Percentiles rank a stretch among this genome's conserved stretches.
Evolutionary conservation across 2,113 vertebrate species (phyloP).

Genomic region (Acanthisitta chloris): DNA sequence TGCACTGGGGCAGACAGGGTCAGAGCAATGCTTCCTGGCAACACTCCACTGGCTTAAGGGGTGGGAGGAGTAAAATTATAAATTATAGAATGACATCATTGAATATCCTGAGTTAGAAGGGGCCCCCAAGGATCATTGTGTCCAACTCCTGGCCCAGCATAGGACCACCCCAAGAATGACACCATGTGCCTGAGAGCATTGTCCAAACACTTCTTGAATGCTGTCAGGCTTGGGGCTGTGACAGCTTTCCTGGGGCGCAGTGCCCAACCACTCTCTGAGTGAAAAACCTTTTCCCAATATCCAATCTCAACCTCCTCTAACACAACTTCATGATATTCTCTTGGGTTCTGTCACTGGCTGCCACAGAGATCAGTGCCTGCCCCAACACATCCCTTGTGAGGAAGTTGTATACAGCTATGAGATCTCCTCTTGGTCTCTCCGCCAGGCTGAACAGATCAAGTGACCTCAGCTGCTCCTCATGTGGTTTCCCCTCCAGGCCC

Average conservation of each 20-base stretch:
- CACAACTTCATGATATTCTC: background rate
- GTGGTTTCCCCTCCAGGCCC: background rate
- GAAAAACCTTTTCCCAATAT: background rate
- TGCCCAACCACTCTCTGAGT: background rate
- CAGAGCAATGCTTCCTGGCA: rapidly evolving
- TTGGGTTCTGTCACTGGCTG: rapidly evolving
- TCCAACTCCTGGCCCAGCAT: background rate
- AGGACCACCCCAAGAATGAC: no score
- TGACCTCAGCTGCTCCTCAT: rapidly evolving
- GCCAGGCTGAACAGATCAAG: background rate
- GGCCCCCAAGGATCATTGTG: rapidly evolving
- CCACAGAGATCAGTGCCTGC: background rate
- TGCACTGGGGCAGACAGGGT: rapidly evolving
- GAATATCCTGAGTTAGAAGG: background rate
- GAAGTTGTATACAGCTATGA: background rate
- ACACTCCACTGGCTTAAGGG: rapidly evolving
- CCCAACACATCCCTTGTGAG: rapidly evolving
- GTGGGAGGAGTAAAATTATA: rapidly evolving
- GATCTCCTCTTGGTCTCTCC: background rate
- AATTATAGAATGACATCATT: background rate
- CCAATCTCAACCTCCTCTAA: background rate
- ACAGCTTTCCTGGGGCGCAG: background rate
- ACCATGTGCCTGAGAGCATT: no score
- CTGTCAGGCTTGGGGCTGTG: background rate
- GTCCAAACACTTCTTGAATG: rapidly evolving